Evolutionary conservation across 2,797 vertebrate genomes (phyloP).

Genomic region (Alosa sapidissima): DNA sequence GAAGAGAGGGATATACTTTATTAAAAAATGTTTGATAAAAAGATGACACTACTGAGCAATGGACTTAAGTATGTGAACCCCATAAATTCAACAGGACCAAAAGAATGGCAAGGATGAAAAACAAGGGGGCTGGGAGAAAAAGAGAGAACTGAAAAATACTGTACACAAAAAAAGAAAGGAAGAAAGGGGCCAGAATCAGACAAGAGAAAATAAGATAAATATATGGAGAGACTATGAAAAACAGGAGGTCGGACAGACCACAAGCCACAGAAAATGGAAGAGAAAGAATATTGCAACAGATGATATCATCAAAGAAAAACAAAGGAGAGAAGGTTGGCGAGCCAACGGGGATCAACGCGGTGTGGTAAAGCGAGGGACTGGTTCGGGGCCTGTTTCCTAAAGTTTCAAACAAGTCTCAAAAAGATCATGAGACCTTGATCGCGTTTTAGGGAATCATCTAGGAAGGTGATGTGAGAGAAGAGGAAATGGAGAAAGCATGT

Average conservation of each 20-base stretch:
- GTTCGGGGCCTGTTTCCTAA: background rate
- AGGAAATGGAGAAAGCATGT: background rate
- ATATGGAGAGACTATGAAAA: conserved; percentile 8
- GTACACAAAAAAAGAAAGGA: background rate
- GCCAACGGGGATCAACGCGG: background rate
- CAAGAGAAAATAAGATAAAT: background rate
- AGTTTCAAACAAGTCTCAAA: background rate
- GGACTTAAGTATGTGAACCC: background rate
- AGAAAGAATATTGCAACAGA: background rate
- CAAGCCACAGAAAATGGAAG: conserved; percentile 1
- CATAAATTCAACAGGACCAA: background rate
- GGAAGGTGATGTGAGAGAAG: background rate
- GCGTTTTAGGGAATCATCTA: background rate
- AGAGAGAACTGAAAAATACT: background rate
- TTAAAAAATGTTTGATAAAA: background rate
- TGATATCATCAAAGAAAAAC: background rate
- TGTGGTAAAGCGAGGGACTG: background rate
- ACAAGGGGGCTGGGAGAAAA: background rate
- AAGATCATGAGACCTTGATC: background rate
- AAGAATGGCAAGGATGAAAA: background rate
- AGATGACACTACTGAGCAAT: background rate
- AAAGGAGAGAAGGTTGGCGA: background rate
- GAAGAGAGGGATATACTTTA: background rate
- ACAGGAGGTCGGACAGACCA: background rate
- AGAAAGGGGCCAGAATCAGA: background rate